Evolutionary conservation across 2,113 vertebrate species (phyloP).

Genomic region (Pseudorasbora parva): DNA sequence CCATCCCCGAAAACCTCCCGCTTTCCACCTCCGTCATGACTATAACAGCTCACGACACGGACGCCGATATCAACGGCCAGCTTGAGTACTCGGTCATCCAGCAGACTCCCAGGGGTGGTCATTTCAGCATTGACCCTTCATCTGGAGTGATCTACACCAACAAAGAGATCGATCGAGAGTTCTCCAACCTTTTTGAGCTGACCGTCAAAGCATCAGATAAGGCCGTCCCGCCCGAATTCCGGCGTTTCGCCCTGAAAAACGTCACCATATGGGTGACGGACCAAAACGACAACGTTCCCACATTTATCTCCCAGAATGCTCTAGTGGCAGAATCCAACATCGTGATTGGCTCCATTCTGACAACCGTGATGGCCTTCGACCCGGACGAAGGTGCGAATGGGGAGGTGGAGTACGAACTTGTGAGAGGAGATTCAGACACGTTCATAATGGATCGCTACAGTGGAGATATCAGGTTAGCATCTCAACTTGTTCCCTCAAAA

Average conservation of each 20-base stretch:
- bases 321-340: conserved; percentile 89
- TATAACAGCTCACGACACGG: conserved; percentile 89
- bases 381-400: conserved; percentile 93
- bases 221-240: conserved; percentile 88
- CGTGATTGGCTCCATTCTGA: conserved; percentile 90
- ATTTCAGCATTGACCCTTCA: conserved; percentile 86
- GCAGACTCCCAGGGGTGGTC: conserved; percentile 89
- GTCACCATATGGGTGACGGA: conserved; percentile 95
- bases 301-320: conserved; percentile 92
- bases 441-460: conserved; percentile 97
- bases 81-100: conserved; percentile 89
- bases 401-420: conserved; percentile 93
- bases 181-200: conserved; percentile 93
- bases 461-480: conserved; percentile 88
- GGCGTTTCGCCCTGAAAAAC: conserved; percentile 91
- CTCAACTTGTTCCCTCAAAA: conserved; percentile 85
- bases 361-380: conserved; percentile 90
- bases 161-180: conserved; percentile 91
- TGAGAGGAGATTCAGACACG: conserved; percentile 88
- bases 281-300: conserved; percentile 90
- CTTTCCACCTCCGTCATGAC: conserved; percentile 88
- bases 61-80: conserved; percentile 93
- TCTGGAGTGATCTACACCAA: conserved; percentile 86
- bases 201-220: conserved; percentile 93
- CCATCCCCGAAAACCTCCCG: conserved; percentile 92